These are phyloP conservation scores for Harpagoxenus sublaevis DNA, from an alignment of 2,888 invertebrate genomes.

Conservation along the genomic window DNA sequence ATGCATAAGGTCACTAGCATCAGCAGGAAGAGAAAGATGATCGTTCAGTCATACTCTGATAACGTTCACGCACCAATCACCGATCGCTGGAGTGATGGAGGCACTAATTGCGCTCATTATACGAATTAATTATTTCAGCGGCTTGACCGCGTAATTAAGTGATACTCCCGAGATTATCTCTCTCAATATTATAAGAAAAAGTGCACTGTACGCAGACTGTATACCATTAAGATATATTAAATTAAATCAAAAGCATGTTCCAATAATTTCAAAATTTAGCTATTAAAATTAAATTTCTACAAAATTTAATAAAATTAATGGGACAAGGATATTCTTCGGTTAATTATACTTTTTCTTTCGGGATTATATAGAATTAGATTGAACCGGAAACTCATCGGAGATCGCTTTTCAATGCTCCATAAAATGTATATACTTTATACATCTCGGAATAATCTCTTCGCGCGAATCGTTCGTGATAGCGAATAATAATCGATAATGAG, in stretches of 20 bases:
- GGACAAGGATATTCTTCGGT: background rate
- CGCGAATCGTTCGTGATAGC: slow-evolving; percentile 60
- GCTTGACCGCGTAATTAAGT: slow-evolving; percentile 18
- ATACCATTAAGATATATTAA: slow-evolving; percentile 9
- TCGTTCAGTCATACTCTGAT: slow-evolving; percentile 55
- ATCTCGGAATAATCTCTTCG: background rate
- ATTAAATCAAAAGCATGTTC: slow-evolving; percentile 5
- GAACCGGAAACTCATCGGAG: background rate
- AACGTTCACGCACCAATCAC: slow-evolving; percentile 41
- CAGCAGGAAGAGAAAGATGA: slow-evolving; percentile 34
- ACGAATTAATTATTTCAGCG: slow-evolving; percentile 27
- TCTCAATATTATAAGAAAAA: background rate
- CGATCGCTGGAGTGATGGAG: background rate
- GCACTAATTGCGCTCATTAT: slow-evolving; percentile 46
- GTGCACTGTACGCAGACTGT: background rate
- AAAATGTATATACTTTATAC: background rate
- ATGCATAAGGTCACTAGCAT: slow-evolving; percentile 29
- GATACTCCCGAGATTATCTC: slow-evolving; percentile 13
- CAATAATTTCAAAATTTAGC: background rate
- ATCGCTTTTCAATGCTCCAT: slow-evolving; percentile 11
- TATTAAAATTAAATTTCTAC: slow-evolving; percentile 15
- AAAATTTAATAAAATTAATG: slow-evolving; percentile 4
- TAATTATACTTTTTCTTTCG: background rate
- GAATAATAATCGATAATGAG: slow-evolving; percentile 53
- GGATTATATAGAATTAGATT: slow-evolving; percentile 4